Conservation (phyloP, 2,113 vertebrate species). For the Sturnus vulgaris region DNA sequence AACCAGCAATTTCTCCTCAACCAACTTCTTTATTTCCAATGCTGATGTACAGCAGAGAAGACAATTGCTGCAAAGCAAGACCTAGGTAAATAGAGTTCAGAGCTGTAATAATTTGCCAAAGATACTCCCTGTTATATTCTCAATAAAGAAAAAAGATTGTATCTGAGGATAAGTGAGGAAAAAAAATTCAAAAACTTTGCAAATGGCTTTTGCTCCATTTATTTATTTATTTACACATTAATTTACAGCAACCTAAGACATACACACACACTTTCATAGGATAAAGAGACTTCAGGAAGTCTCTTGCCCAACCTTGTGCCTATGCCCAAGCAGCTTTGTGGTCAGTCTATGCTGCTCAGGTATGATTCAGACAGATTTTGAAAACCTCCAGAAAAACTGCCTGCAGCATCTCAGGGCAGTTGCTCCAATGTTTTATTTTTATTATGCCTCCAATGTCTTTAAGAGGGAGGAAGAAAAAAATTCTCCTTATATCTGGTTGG, state of each 20-base stretch:
- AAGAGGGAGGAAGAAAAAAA: not conserved
- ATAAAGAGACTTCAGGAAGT: not conserved
- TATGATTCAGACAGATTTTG: not conserved
- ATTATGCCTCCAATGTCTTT: not conserved
- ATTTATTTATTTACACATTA: not conserved
- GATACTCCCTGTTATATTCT: not conserved
- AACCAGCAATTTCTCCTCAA: not conserved
- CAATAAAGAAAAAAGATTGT: not conserved
- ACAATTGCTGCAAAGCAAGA: not conserved
- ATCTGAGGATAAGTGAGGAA: not conserved
- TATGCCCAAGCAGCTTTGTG: accelerated
- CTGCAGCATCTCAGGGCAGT: not conserved
- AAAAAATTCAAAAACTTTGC: accelerated
- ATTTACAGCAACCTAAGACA: not conserved
- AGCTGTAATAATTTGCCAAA: not conserved
- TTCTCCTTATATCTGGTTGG: not conserved
- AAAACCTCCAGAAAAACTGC: not conserved
- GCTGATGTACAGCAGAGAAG: not conserved
- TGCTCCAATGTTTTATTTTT: not conserved
- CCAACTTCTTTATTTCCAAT: not conserved
- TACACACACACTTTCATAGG: accelerated
- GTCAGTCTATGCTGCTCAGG: not conserved
- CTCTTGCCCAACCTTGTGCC: not conserved
- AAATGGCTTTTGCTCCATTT: not conserved
- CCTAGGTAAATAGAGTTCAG: not conserved